Percentiles rank a stretch among this genome's conserved stretches.
Conservation (phyloP, 2,113 vertebrate species). For the Oncorhynchus keta region DNA sequence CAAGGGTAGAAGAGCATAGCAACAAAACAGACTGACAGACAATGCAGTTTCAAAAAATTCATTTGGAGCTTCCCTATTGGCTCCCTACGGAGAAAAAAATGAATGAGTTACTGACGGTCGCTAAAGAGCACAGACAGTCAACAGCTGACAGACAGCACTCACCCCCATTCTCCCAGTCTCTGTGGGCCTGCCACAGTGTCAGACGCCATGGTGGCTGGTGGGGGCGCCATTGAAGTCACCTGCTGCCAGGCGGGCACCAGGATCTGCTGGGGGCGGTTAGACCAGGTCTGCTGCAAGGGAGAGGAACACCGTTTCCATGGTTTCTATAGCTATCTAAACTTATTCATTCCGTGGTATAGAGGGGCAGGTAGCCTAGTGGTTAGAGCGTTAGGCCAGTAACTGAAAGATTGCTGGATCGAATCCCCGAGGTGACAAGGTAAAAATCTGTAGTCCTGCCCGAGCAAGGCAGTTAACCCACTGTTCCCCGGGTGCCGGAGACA, state of each 20-base stretch:
- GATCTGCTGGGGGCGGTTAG: conserved; percentile 89
- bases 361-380: too few relatives aligned
- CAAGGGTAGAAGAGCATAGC: conserved; percentile 15
- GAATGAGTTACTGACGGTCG: background rate
- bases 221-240: conserved; percentile 80
- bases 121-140: background rate
- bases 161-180: conserved; percentile 97
- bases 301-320: background rate
- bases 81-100: too few relatives aligned
- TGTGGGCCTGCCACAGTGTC: conserved; percentile 91
- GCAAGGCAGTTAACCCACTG: too few relatives aligned
- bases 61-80: too few relatives aligned
- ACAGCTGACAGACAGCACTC: conserved; percentile 47
- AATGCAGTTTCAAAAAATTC: background rate
- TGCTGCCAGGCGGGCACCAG: conserved; percentile 95
- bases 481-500: too few relatives aligned
- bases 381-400: too few relatives aligned
- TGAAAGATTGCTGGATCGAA: too few relatives aligned
- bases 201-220: conserved; percentile 81
- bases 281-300: conserved; percentile 81
- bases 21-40: conserved; percentile 12
- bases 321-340: background rate
- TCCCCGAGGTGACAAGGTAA: too few relatives aligned
- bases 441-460: too few relatives aligned
- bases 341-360: too few relatives aligned